Evolutionary conservation across 2,113 vertebrate species (phyloP), one percentile per base, ranked within the genome.

Genomic region (Bucco capensis): DNA sequence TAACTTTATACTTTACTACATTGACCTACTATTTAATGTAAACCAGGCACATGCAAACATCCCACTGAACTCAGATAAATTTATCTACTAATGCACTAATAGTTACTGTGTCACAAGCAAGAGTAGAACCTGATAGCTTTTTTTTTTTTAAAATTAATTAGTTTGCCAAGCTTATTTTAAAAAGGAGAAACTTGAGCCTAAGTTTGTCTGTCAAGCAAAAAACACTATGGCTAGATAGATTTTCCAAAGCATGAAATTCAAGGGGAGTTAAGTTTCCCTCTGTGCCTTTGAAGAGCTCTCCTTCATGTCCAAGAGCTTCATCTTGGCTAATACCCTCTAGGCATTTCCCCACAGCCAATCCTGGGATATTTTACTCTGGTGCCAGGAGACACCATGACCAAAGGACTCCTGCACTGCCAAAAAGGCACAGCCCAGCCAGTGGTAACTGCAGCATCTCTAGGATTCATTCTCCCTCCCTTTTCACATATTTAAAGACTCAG

Each of bases 161-260:
- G 46, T 84, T 87, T 82, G 91, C 73, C 81, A 53, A 79, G 91
- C 89, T 94, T 92, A 92, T 89, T 89, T 95, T 87, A 78, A 50
- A 94, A 89, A 87, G 71, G 28, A 85, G 94, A 94, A 92, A 96
- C 67, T 51, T 4, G 91, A 96, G 71, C 81, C 87, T 37, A 76
- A 90, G 46, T 92, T 93, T 87, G 77, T 74, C 62, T 46, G 89
- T 93, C 87, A 92, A 94, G 70, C 49, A 95, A 94, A 94, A 94
- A 95, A 75, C 79, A 84, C 88, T 93, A 81, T 35, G 61, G 75
- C 83, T 53, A 75, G 92, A 56, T 78, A 79, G 90, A 86, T 89
- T 96, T 95, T 90, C 96, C 93, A 94, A 90, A 92, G 90, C 90
- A 91, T 54, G 83, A 93, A 84, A 95, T 84, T 82, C 83, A 89